Base-by-base conservation (phyloP, 2,888 invertebrate genomes). In the Muscina levida region DNA sequence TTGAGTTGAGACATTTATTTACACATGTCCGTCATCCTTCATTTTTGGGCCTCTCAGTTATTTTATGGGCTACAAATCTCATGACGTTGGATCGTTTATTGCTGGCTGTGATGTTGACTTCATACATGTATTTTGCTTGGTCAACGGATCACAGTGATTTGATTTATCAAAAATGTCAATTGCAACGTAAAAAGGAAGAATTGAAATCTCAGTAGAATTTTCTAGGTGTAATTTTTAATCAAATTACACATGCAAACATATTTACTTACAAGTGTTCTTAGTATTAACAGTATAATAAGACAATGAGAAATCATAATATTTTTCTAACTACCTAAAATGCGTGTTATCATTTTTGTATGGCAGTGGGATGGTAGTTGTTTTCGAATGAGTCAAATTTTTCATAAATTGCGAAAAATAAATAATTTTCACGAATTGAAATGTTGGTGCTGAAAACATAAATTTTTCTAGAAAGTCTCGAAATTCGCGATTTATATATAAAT, bases 21-120 rank as follows among this genome's bases (percentile, higher is more conserved):
- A 85, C 89, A 0, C 93, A 93, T 83, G 92, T 93, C 87, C 91
- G 93, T 53, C 94, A 94, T 90, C 93, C 94, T 0, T 93, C 93
- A 76, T 93, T 93, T 83, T 88, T 91, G 48, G 93, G 92, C 5
- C 91, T 94, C 73, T 86, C 91, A 0, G 84, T 92, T 1, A 91
- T 94, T 77, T 89, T 94, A 44, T 93, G 93, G 92, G 87, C 91
- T 59, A 91, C 91, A 78, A 93, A 94, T 68, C 86, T 92, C 0
- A 93, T 94, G 94, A 93, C 92, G 90, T 91, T 93, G 80, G 93
- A 94, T 86, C 91, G 93, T 53, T 83, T 93, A 10, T 79, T 93
- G 42, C 85, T 93, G 72, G 91, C 93, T 2, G 82, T 86, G 0
- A 85, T 93, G 67, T 87, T 93, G 22, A 92, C 92, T 2, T 62